phyloP scores from a whole-genome alignment of 2,797 vertebrate species.

The Myotis myotis region DNA sequence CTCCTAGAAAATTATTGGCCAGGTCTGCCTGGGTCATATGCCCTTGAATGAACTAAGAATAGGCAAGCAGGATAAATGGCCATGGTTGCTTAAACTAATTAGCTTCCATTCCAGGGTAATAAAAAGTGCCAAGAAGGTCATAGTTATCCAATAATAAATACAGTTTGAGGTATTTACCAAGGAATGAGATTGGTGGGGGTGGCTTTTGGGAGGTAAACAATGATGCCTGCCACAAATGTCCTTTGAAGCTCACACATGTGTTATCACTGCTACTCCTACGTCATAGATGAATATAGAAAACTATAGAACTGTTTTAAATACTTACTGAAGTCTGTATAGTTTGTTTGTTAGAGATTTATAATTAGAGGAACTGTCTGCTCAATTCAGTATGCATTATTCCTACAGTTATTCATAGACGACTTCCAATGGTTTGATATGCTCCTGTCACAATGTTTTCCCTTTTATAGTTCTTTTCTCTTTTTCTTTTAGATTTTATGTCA shows the following conservation, averaged over 20 bases:
- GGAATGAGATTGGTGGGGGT: background rate
- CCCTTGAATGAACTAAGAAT: constrained; percentile 24
- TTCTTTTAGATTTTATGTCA: background rate
- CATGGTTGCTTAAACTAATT: constrained; percentile 39
- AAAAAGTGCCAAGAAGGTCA: background rate
- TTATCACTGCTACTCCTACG: background rate
- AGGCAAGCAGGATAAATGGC: constrained; percentile 13
- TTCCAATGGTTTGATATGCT: background rate
- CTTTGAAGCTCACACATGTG: background rate
- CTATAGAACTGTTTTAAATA: background rate
- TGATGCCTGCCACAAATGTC: background rate
- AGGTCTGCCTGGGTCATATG: background rate
- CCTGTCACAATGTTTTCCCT: background rate
- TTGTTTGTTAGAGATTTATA: background rate
- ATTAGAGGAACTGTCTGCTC: background rate
- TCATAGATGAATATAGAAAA: background rate
- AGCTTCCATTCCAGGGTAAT: background rate
- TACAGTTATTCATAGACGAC: background rate
- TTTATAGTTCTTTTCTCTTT: background rate
- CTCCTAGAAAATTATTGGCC: background rate
- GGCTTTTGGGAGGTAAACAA: background rate
- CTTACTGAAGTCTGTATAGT: background rate
- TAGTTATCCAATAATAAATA: constrained; percentile 9
- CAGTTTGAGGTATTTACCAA: constrained; percentile 9
- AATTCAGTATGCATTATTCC: background rate